phyloP scores from a whole-genome alignment of 2,113 vertebrate species.

The Nycticryphes semicollaris region DNA sequence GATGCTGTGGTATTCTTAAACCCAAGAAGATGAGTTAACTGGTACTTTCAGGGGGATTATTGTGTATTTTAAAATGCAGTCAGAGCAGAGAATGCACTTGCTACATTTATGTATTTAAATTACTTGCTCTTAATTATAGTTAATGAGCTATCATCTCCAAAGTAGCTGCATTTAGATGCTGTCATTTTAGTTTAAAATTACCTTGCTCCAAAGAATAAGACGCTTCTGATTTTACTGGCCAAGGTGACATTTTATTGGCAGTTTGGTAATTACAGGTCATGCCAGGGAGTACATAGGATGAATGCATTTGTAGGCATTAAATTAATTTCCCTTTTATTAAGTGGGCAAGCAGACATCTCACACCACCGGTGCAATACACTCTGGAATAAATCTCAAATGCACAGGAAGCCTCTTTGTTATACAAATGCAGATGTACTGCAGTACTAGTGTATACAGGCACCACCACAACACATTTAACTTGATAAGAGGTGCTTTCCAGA shows the following conservation, averaged over 20 bases:
- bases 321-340: not conserved
- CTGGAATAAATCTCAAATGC: not conserved
- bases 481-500: not conserved
- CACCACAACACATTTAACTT: not conserved
- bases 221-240: not conserved
- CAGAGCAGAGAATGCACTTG: not conserved
- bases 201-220: not conserved
- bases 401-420: not conserved
- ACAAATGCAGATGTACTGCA: conserved; percentile 59
- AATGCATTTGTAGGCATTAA: conserved; percentile 6
- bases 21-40: not conserved
- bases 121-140: conserved; percentile 6
- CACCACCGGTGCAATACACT: not conserved
- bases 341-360: not conserved
- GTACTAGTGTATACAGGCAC: not conserved
- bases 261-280: not conserved
- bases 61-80: not conserved
- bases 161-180: not conserved
- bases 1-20: conserved; percentile 19
- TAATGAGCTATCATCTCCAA: conserved; percentile 26
- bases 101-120: not conserved
- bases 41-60: not conserved
- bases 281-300: not conserved
- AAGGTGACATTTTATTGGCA: conserved; percentile 6
- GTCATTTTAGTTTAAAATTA: not conserved